Evolutionary conservation across 2,797 vertebrate genomes (phyloP).

Genomic region (Otus scops): DNA sequence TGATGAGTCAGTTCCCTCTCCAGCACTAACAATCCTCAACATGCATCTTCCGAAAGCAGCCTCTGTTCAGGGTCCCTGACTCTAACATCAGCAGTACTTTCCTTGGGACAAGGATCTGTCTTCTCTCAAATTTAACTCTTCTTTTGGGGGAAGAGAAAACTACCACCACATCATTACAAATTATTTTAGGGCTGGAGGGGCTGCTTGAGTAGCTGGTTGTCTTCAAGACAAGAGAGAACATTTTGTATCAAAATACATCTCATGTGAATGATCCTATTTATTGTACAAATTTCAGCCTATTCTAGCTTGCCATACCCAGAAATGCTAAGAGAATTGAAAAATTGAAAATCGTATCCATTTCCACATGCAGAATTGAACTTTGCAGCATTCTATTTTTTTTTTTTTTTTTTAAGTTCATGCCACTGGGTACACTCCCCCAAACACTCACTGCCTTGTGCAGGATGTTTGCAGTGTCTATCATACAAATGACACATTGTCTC

Average conservation of each 20-base stretch:
- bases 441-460: not conserved
- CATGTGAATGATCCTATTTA: not conserved
- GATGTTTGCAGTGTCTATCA: not conserved
- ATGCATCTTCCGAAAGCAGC: constrained; percentile 9
- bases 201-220: not conserved
- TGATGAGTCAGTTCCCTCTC: constrained; percentile 47
- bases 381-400: not conserved
- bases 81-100: not conserved
- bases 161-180: not conserved
- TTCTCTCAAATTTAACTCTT: not conserved
- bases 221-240: not conserved
- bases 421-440: not conserved
- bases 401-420: not conserved
- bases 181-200: not conserved
- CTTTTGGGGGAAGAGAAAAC: not conserved
- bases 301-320: not conserved
- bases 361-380: not conserved
- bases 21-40: not conserved
- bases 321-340: not conserved
- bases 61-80: not conserved
- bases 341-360: not conserved
- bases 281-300: not conserved
- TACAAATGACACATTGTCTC: not conserved
- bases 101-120: constrained; percentile 22
- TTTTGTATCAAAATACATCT: not conserved